Evolutionary conservation across 2,113 vertebrate species (phyloP), one percentile per base, ranked within the genome.

Genomic region (Saccopteryx bilineata): DNA sequence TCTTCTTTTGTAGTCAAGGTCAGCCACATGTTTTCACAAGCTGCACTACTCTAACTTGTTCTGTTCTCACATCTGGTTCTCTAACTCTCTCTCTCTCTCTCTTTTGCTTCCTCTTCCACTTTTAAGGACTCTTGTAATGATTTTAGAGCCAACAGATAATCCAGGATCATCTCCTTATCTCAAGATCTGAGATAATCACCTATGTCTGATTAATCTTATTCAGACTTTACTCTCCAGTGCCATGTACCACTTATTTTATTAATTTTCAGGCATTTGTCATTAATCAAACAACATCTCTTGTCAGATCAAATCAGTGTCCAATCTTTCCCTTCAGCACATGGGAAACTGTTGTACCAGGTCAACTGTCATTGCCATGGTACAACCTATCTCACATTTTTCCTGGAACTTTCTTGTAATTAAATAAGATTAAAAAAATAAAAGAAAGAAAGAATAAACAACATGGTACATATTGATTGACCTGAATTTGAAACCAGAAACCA

Each of bases 301-400:
- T 46, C 71, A 46, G 28, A 46, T 9, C 18, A 4, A 24, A 33
- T 12, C 76, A 7, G 7, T 1, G 13, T 48, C 5, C 24, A 5
- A 17, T 26, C 5, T 31, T 14, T 5, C 1, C 15, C 3, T 17
- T 21, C 6, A 1, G 13, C 0, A 13, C 8, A 2, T 4, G 1
- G 15, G 4, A 19, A 33, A 52, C 2, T 21, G 24, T 54, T 79
- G 63, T 9, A 46, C 75, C 72, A 39, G 48, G 24, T 58, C n/a
- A 0, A 46, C 18, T 1, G 7, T 33, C 46, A 13, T 17, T 1
- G 21, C 50, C 46, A 0, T 5, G 9, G 33, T 5, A 10, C n/a
- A 5, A 48, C 63, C 33, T 19, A 13, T 17, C 24, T 56, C 75
- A 14, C 9, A 56, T 80, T 60, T 90, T 82, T 80, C 84, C 65